Conservation (phyloP, 2,797 vertebrate species). For the Premnoplex brunnescens region DNA sequence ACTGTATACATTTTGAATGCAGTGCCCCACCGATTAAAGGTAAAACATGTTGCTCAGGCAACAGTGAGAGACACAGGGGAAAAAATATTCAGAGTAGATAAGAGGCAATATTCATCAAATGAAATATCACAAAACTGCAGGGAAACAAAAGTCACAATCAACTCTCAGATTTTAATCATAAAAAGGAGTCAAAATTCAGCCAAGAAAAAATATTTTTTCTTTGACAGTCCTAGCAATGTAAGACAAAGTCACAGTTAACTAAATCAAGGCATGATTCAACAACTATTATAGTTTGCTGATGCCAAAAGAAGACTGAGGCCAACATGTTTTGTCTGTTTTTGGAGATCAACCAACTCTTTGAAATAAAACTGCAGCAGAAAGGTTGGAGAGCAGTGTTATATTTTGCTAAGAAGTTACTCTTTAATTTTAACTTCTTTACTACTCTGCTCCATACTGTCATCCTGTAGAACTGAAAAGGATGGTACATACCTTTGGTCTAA, state of each 20-base stretch:
- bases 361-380: not conserved
- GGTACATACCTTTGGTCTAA: not conserved
- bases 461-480: not conserved
- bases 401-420: not conserved
- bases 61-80: not conserved
- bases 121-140: not conserved
- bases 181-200: conserved; percentile 22
- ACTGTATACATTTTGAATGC: not conserved
- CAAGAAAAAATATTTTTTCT: conserved; percentile 22
- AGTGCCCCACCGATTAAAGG: not conserved
- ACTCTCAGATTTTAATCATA: conserved; percentile 3
- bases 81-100: not conserved
- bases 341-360: conserved; percentile 27
- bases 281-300: conserved; percentile 34
- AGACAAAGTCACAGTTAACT: conserved; percentile 12
- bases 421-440: not conserved
- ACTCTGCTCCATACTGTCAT: not conserved
- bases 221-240: not conserved
- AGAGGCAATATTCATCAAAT: conserved; percentile 14
- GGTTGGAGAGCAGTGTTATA: not conserved
- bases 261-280: conserved; percentile 51
- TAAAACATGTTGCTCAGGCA: conserved; percentile 35
- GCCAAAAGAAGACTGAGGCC: conserved; percentile 3
- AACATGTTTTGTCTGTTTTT: conserved; percentile 40
- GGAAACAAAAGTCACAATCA: conserved; percentile 6